Evolutionary conservation across 2,113 vertebrate genomes (phyloP), one percentile per base, ranked within the genome.

Genomic region (Pycnonotus jocosus): DNA sequence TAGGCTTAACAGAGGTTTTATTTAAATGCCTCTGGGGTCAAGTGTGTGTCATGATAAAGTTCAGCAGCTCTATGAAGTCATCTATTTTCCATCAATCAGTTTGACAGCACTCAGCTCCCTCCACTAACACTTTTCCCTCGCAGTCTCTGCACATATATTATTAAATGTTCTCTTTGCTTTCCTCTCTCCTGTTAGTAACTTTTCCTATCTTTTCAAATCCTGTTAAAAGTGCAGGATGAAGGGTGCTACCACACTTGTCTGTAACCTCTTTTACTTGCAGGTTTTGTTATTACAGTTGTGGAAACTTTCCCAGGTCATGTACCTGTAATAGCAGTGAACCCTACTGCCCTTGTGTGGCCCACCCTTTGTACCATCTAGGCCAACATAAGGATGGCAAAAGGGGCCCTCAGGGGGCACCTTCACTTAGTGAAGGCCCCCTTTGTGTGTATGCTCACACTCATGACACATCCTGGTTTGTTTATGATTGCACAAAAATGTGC

Each of bases 31-130:
- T 86, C 61, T 57, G 57, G 23, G 48, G 71, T 95, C 87, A 93
- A 91, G 40, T 35, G 20, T 38, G 8, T 85, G 50, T 79, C 78
- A 69, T 72, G 53, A 48, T 76, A 51, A 82, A 91, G 74, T 90
- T 94, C 85, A 94, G 70, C n/a, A 72, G 48, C 57, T 78, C 90
- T 79, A 19, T 85, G 61, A 94, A 94, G 37, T 87, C 37, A 53
- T 76, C 48, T 51, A 27, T 47, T 85, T 91, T 42, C 45, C 53
- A 76, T 94, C 87, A 87, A 33, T 92, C 81, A 58, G 14, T 79
- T 38, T 72, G 95, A 71, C 53, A 68, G 25, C 18, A 31, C 37
- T 45, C 33, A 30, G 58, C 62, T 95, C 37, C 31, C 17, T 83
- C 33, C 27, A 16, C 73, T 68, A 68, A 25, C 27, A 25, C 8